Base-by-base conservation (phyloP, 2,113 vertebrate species). In the Pedionomus torquatus region DNA sequence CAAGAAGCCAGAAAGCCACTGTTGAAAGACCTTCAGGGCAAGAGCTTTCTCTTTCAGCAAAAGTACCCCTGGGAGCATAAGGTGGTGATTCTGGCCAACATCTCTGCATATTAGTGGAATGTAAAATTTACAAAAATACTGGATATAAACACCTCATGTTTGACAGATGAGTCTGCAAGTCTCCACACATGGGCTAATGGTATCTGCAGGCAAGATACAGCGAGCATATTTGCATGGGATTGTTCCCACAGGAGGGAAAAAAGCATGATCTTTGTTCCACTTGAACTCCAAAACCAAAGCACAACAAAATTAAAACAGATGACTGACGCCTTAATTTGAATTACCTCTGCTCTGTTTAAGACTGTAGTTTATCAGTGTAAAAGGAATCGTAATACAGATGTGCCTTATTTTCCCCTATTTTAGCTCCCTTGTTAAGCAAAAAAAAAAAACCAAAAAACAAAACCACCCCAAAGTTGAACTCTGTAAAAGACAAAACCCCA, bases 281-380 rank as follows among this genome's bases (percentile, higher is more conserved):
- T 78, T 14, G 10, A 87, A 70, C 81, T 90, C 69, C 84, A 60
- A 66, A 48, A 46, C 18, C 60, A 63, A 89, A 89, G 91, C 41
- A 58, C 44, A 66, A 58, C 46, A 39, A 35, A 74, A 76, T 70
- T 46, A 55, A 90, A 94, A 71, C 71, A 83, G 31, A 95, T 28
- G 79, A 83, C 41, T 83, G 64, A 76, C 92, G 85, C 60, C 6
- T 65, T 80, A 58, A 93, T 88, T 55, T 86, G 79, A 94, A 94
- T 96, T 94, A 95, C 43, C 71, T 83, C 55, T 94, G 93, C 91
- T 91, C 91, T 91, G 81, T 84, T 97, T 92, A 46, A 89, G 69
- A 30, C 65, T 7, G 16, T 9, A 65, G 39, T 44, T 82, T 72
- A 68, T 69, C 54, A 84, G 65, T 72, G 82, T 63, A 16, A 87